Evolutionary conservation across 2,113 vertebrate species (phyloP).

Genomic region (Bos javanicus): DNA sequence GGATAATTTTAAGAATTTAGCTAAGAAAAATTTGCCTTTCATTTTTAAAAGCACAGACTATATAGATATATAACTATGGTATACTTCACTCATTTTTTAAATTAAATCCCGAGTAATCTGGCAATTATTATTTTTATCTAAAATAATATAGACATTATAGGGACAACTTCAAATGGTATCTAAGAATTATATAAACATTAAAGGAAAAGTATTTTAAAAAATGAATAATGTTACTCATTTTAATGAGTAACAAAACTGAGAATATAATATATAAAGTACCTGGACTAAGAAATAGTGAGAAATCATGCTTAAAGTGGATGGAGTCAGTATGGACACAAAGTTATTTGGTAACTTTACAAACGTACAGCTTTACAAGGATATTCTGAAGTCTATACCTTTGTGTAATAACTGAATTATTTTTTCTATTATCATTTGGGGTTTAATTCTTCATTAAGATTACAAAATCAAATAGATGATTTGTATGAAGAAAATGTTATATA

Average conservation of each 20-base stretch:
- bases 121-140: not conserved
- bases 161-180: not conserved
- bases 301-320: not conserved
- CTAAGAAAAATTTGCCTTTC: not conserved
- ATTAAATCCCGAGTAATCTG: not conserved
- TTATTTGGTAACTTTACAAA: not conserved
- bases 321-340: not conserved
- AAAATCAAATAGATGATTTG: not conserved
- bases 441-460: not conserved
- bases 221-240: not conserved
- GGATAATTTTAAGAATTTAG: not conserved
- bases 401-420: not conserved
- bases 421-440: not conserved
- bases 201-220: not conserved
- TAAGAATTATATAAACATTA: not conserved
- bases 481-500: not conserved
- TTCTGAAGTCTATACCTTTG: not conserved
- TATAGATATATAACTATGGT: not conserved
- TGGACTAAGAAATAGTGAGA: not conserved
- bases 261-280: not conserved
- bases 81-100: not conserved
- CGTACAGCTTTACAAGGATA: not conserved
- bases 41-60: not conserved
- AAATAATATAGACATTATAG: not conserved
- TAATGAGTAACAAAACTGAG: not conserved